Conservation (phyloP, 2,113 vertebrate species). For the Aphyosemion australe region DNA sequence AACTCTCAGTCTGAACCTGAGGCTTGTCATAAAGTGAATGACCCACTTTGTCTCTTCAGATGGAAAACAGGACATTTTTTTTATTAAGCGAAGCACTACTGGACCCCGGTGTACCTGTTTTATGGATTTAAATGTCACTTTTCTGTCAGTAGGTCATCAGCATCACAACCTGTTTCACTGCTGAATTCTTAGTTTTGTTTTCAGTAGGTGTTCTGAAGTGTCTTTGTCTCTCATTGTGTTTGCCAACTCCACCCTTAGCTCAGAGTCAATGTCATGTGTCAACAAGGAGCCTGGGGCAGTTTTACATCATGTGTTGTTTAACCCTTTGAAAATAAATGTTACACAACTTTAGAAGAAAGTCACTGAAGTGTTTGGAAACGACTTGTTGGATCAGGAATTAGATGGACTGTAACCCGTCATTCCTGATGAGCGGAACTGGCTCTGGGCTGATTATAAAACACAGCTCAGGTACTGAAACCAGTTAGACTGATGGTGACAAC, state of each 20-base stretch:
- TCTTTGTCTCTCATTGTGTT: slow-evolving; percentile 42
- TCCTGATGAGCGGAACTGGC: not conserved
- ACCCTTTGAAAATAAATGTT: slow-evolving; percentile 20
- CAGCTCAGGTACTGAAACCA: slow-evolving; percentile 5
- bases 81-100: slow-evolving; percentile 20
- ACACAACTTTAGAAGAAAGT: slow-evolving; percentile 12
- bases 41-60: slow-evolving; percentile 18
- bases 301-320: slow-evolving; percentile 27
- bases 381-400: slow-evolving; percentile 6
- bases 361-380: not conserved
- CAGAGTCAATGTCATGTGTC: slow-evolving; percentile 39
- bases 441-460: not conserved
- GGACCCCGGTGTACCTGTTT: not conserved
- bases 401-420: slow-evolving; percentile 16
- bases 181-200: not conserved
- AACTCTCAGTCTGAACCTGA: slow-evolving; percentile 27
- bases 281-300: slow-evolving; percentile 40
- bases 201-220: slow-evolving; percentile 17
- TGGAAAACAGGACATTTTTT: slow-evolving; percentile 6
- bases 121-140: slow-evolving; percentile 1
- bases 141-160: not conserved
- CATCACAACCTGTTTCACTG: not conserved
- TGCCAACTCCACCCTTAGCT: slow-evolving; percentile 45
- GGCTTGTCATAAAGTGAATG: slow-evolving; percentile 8
- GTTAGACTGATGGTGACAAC: slow-evolving; percentile 32